Conservation (phyloP, 2,797 vertebrate genomes). For the Pangasius sanitwongsei region DNA sequence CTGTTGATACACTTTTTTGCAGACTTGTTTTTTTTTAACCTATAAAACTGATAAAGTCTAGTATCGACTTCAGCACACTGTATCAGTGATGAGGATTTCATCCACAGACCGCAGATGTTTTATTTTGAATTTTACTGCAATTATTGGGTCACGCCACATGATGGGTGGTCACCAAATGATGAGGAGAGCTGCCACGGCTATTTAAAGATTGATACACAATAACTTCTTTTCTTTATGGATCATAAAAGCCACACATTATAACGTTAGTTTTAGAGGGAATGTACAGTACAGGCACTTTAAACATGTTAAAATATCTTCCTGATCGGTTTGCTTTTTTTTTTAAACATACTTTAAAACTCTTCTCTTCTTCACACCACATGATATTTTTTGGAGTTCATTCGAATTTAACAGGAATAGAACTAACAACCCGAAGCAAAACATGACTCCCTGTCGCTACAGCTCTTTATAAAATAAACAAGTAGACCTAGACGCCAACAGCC, state of each 20-base stretch:
- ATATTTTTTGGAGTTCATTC: no score
- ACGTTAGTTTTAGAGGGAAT: not conserved
- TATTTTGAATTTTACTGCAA: not conserved
- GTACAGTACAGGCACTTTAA: not conserved
- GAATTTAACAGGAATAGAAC: no score
- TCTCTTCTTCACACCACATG: not conserved
- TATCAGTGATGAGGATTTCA: not conserved
- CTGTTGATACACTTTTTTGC: not conserved
- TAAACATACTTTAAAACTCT: no score
- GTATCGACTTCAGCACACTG: not conserved
- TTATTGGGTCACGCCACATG: not conserved
- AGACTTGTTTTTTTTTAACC: not conserved
- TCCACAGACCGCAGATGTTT: not conserved
- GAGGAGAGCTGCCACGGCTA: not conserved
- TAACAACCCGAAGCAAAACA: not conserved
- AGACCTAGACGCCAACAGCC: not conserved
- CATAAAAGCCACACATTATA: not conserved
- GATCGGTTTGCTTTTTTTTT: not conserved
- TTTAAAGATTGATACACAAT: not conserved
- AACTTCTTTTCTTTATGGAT: not conserved
- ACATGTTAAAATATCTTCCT: not conserved
- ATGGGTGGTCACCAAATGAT: not conserved
- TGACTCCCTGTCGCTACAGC: not conserved
- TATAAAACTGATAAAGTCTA: not conserved
- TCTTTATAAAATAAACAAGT: not conserved